These are phyloP conservation scores for Meandrina meandrites DNA, from an alignment of 92 coral and sea anemone genomes.

Conservation along the genomic window DNA sequence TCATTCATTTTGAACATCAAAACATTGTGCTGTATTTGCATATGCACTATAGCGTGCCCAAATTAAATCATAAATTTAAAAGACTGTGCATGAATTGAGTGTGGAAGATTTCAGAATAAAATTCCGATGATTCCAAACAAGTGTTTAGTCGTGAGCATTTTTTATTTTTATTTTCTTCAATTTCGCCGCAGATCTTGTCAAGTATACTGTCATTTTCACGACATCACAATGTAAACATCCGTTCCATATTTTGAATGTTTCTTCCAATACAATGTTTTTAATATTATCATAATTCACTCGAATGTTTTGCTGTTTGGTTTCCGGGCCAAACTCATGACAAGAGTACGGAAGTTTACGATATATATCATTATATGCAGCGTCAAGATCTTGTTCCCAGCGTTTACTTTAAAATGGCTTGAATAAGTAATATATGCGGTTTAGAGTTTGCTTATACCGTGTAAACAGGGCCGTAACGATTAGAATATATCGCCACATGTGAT, in stretches of 20 bases:
- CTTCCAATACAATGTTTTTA: background rate
- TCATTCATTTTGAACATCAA: background rate
- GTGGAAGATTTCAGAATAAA: background rate
- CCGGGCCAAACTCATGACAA: background rate
- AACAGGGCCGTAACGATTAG: slow-evolving; percentile 13
- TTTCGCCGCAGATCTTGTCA: background rate
- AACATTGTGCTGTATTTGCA: background rate
- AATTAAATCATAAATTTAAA: background rate
- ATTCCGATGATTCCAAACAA: background rate
- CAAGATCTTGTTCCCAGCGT: background rate
- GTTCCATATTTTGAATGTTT: background rate
- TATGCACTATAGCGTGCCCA: background rate
- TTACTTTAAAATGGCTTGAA: slow-evolving; percentile 2
- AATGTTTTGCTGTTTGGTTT: background rate
- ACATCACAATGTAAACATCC: background rate
- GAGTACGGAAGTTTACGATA: background rate
- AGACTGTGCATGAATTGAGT: background rate
- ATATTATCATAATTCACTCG: background rate
- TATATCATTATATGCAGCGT: background rate
- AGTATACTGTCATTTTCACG: background rate
- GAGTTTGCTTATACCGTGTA: slow-evolving; percentile 23
- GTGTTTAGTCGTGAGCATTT: background rate
- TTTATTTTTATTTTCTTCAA: background rate
- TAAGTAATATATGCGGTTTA: slow-evolving; percentile 13
- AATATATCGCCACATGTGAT: slow-evolving; percentile 22